These are phyloP conservation scores for Noctua comes DNA, from an alignment of 2,888 invertebrate genomes.

Conservation along the genomic window DNA sequence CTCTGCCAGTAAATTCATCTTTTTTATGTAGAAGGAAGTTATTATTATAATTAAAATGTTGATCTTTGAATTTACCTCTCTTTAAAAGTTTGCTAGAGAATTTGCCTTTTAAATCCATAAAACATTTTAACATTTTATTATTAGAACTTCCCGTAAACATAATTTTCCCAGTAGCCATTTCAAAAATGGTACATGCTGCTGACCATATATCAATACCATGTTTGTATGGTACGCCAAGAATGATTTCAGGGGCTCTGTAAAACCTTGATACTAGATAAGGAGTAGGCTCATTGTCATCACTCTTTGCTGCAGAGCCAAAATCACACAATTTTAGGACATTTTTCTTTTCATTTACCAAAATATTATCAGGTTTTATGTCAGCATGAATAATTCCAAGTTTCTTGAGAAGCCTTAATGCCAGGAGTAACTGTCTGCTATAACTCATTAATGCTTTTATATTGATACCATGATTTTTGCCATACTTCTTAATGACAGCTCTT, in stretches of 20 bases:
- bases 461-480: slow-evolving; percentile 98
- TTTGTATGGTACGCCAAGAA: slow-evolving; percentile 98
- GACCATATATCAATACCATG: slow-evolving; percentile 99
- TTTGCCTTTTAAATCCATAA: slow-evolving; percentile 99
- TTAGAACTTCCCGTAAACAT: slow-evolving; percentile 99
- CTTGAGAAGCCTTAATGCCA: slow-evolving; percentile 97
- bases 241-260: slow-evolving; percentile 99
- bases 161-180: slow-evolving; percentile 99
- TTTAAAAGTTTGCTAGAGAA: slow-evolving; percentile 98
- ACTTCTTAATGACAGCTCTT: slow-evolving; percentile 97
- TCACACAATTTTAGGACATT: slow-evolving; percentile 98
- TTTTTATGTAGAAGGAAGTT: slow-evolving; percentile 99
- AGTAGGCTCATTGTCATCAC: slow-evolving; percentile 98
- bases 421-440: slow-evolving; percentile 98
- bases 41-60: slow-evolving; percentile 98
- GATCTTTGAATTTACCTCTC: slow-evolving; percentile 98
- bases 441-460: slow-evolving; percentile 99
- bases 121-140: slow-evolving; percentile 99
- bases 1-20: slow-evolving; percentile 99
- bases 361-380: slow-evolving; percentile 99
- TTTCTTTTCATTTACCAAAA: slow-evolving; percentile 99
- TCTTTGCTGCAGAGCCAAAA: slow-evolving; percentile 98
- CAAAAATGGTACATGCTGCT: slow-evolving; percentile 99
- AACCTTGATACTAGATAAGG: slow-evolving; percentile 99
- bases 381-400: slow-evolving; percentile 99